phyloP scores from a whole-genome alignment of 1,140 invertebrate genomes.

The Drosophila rhopaloa region DNA sequence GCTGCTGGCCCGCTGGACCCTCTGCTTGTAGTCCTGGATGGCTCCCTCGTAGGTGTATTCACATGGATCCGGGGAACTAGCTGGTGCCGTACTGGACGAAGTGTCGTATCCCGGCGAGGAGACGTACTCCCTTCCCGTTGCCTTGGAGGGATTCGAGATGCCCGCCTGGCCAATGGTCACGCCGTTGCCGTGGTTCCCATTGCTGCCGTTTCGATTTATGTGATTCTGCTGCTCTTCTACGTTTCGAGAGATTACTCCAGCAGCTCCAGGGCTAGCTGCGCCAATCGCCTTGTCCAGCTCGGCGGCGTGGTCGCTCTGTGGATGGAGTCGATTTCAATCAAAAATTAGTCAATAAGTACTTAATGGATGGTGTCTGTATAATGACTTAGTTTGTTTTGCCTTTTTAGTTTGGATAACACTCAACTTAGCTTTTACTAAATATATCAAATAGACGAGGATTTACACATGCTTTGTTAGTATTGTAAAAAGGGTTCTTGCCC shows the following conservation, averaged over 20 bases:
- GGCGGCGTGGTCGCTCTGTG: slow-evolving; percentile 72
- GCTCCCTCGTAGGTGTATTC: slow-evolving; percentile 95
- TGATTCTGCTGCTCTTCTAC: slow-evolving; percentile 68
- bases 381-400: too few relatives aligned
- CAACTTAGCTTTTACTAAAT: too few relatives aligned
- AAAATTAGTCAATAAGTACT: background rate
- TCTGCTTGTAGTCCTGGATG: slow-evolving; percentile 92
- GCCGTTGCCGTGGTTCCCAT: slow-evolving; percentile 43
- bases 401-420: too few relatives aligned
- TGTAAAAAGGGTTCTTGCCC: too few relatives aligned
- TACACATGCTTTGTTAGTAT: too few relatives aligned
- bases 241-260: slow-evolving; percentile 5
- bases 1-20: slow-evolving; percentile 87
- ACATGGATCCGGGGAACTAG: slow-evolving; percentile 81
- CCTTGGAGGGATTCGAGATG: slow-evolving; percentile 40
- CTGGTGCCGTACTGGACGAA: slow-evolving; percentile 75
- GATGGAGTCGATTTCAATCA: background rate
- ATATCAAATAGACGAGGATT: too few relatives aligned
- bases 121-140: slow-evolving; percentile 67
- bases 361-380: background rate
- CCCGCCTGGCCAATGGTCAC: slow-evolving; percentile 32
- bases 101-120: slow-evolving; percentile 84
- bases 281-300: slow-evolving; percentile 75
- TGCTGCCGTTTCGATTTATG: slow-evolving; percentile 60
- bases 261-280: slow-evolving; percentile 25